phyloP scores from a whole-genome alignment of 1,140 invertebrate species.

The Nasonia giraulti region DNA sequence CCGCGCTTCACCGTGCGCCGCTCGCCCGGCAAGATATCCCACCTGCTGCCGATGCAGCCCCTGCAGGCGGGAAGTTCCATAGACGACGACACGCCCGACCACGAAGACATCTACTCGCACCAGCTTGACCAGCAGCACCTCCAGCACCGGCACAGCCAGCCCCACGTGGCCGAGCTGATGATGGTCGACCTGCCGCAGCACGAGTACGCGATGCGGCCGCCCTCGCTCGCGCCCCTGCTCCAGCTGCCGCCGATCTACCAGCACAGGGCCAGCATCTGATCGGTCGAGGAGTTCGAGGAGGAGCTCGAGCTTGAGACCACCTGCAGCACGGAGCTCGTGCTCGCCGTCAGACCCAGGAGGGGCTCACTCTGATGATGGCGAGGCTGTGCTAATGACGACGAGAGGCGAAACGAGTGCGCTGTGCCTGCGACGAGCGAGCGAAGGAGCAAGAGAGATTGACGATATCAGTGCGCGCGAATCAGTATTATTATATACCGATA shows the following conservation, averaged over 20 bases:
- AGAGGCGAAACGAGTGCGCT: neutral
- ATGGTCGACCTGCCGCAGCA: slow-evolving; percentile 16
- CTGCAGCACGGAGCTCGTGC: neutral
- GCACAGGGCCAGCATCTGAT: slow-evolving; percentile 77
- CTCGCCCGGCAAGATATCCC: slow-evolving; percentile 83
- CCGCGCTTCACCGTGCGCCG: slow-evolving; percentile 81
- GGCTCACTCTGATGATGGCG: neutral
- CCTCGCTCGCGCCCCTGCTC: slow-evolving; percentile 71
- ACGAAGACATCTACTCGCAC: neutral
- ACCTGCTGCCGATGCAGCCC: slow-evolving; percentile 81
- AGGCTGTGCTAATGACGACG: neutral
- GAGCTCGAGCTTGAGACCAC: neutral
- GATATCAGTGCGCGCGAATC: neutral
- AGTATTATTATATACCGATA: slow-evolving; percentile 2
- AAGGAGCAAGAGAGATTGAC: neutral
- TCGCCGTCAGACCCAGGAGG: neutral
- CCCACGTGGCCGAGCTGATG: slow-evolving; percentile 10
- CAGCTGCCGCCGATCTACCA: slow-evolving; percentile 75
- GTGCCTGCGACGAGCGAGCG: neutral
- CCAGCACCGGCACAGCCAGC: neutral
- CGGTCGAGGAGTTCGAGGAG: neutral
- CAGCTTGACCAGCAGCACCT: neutral
- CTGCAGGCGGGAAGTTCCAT: slow-evolving; percentile 72
- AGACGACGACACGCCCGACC: slow-evolving; percentile 68
- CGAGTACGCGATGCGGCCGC: slow-evolving; percentile 66